phyloP scores from a whole-genome alignment of 2,888 invertebrate species.

The Apodemia duryi region DNA sequence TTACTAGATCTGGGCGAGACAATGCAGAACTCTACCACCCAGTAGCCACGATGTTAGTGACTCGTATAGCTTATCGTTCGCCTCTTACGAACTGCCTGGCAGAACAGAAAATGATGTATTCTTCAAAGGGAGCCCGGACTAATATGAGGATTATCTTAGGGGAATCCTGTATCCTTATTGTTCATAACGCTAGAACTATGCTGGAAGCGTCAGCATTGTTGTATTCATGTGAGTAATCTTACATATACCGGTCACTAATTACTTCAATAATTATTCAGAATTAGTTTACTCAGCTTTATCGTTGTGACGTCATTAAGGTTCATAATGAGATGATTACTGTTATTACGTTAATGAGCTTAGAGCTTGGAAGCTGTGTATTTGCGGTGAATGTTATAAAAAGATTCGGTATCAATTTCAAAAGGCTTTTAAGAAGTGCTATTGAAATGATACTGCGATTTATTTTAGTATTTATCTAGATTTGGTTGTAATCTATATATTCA shows the following conservation, averaged over 20 bases:
- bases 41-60: too few species aligned
- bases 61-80: too few species aligned
- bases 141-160: background rate
- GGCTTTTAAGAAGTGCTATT: background rate
- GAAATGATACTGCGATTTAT: too few species aligned
- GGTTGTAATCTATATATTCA: too few species aligned
- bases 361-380: background rate
- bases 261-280: constrained; percentile 8
- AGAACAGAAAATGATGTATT: too few species aligned
- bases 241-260: background rate
- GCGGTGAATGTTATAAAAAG: background rate
- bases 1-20: too few species aligned
- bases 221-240: background rate
- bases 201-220: background rate
- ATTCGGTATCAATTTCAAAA: background rate
- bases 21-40: too few species aligned
- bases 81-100: too few species aligned
- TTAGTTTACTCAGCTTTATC: background rate
- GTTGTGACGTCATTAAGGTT: background rate
- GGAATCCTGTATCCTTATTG: background rate
- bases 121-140: too few species aligned
- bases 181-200: background rate
- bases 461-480: too few species aligned
- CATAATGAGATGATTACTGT: constrained; percentile 8
- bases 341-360: constrained; percentile 5